These are phyloP conservation scores for Apis cerana DNA, from an alignment of 1,140 invertebrate genomes.

Conservation along the genomic window DNA sequence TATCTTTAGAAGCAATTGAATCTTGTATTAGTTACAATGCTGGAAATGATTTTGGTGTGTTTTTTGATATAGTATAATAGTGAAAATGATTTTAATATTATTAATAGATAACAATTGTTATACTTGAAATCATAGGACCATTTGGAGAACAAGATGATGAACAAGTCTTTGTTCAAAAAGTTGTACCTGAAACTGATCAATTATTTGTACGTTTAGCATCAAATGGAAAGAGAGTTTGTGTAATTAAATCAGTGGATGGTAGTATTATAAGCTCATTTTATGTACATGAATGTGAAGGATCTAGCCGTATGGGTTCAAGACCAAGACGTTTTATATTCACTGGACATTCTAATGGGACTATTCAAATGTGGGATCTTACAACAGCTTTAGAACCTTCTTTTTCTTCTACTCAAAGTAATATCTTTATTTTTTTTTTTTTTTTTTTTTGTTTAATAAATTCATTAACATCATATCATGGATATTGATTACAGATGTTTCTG, in stretches of 20 bases:
- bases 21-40: conserved; percentile 88
- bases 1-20: conserved; percentile 93
- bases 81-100: not conserved
- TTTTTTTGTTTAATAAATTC: not conserved
- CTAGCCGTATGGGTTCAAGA: conserved; percentile 93
- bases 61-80: not conserved
- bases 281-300: conserved; percentile 98
- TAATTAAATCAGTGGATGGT: conserved; percentile 96
- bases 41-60: conserved; percentile 90
- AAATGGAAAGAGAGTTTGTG: conserved; percentile 97
- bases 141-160: conserved; percentile 99
- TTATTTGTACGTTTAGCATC: conserved; percentile 96
- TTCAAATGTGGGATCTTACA: conserved; percentile 99
- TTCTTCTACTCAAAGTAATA: conserved; percentile 85
- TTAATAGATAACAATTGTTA: not conserved
- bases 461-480: conserved; percentile 7
- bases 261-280: conserved; percentile 97
- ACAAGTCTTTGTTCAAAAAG: conserved; percentile 98
- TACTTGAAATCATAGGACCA: conserved; percentile 85
- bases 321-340: conserved; percentile 96
- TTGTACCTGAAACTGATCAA: conserved; percentile 97
- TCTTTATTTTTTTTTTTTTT: conserved; percentile 6
- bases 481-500: conserved; percentile 81
- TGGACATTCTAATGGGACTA: conserved; percentile 95
- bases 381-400: conserved; percentile 93